Conservation (phyloP, 37 sponge, comb jelly and placozoan species). For the Eunapius fragilis region DNA sequence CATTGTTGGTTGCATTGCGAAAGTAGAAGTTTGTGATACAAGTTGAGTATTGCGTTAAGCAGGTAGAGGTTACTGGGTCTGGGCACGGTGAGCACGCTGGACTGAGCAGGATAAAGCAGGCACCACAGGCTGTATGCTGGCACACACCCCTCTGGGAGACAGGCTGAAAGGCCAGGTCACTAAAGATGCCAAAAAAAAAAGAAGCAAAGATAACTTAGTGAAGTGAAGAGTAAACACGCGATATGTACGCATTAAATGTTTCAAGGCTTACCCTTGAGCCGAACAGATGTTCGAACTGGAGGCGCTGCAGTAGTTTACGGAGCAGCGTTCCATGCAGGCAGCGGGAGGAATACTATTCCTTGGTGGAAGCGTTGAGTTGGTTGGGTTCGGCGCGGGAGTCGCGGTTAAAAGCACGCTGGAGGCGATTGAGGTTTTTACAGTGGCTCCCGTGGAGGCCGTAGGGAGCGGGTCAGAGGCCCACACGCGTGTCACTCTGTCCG, state of each 20-base stretch:
- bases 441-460: neutral
- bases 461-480: neutral
- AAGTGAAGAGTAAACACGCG: too few species aligned
- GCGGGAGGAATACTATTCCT: neutral
- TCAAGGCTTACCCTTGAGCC: neutral
- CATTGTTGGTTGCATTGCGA: neutral
- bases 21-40: conserved; percentile 35
- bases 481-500: neutral
- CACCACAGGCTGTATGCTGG: conserved; percentile 61
- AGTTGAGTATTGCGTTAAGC: conserved; percentile 28
- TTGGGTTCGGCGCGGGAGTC: neutral
- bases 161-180: neutral
- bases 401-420: neutral
- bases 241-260: too few species aligned
- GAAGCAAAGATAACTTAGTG: neutral
- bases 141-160: conserved; percentile 10
- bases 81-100: conserved; percentile 38
- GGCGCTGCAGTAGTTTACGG: neutral
- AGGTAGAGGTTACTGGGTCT: conserved; percentile 36
- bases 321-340: neutral
- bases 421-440: neutral
- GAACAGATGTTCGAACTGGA: neutral
- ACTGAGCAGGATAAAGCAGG: conserved; percentile 31
- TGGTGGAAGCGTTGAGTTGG: neutral
- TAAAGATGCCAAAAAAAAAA: neutral